phyloP scores from a whole-genome alignment of 2,113 vertebrate genomes.

The Oreochromis tanganicae region DNA sequence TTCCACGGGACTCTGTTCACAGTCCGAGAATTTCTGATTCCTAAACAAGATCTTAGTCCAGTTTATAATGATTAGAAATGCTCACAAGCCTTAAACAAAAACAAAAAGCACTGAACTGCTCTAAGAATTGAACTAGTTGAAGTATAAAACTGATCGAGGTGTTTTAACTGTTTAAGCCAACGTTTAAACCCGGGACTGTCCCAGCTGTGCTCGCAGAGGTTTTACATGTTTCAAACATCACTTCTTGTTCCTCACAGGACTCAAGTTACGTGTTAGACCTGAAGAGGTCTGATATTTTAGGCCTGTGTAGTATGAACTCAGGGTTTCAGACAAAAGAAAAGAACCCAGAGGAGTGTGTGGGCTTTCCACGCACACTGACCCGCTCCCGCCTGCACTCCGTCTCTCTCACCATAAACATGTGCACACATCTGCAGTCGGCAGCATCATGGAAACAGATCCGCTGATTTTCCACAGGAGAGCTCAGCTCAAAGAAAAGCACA shows the following conservation, averaged over 20 bases:
- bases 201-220: neutral
- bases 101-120: neutral
- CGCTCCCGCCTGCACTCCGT: neutral
- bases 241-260: neutral
- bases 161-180: neutral
- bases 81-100: neutral
- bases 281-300: neutral
- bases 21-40: neutral
- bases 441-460: neutral
- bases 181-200: neutral
- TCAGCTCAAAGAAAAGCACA: neutral
- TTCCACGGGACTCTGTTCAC: neutral
- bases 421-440: neutral
- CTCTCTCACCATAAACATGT: neutral
- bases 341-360: neutral
- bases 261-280: neutral
- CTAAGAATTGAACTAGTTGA: neutral
- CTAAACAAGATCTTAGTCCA: neutral
- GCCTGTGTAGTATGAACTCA: neutral
- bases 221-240: neutral
- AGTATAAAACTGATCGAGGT: neutral
- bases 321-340: neutral
- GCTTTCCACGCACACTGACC: neutral
- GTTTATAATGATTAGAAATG: neutral
- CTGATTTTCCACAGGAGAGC: neutral